Evolutionary conservation across 2,888 invertebrate genomes (phyloP), one percentile per base, ranked within the genome.

Genomic region (Dinocampus coccinellae): DNA sequence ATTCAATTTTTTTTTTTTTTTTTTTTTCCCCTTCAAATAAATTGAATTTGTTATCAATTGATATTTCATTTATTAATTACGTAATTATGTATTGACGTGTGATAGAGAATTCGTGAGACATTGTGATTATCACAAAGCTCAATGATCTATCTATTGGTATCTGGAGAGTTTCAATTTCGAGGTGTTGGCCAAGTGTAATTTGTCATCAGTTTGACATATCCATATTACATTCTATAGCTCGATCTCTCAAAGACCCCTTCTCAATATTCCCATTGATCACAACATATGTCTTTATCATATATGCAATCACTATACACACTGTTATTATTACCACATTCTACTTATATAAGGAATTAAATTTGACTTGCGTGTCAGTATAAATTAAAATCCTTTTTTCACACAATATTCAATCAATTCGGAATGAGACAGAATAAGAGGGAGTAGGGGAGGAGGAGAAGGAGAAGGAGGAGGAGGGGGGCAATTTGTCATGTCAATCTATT

Each of bases 131-230:
- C 52, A 26, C 13, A 33, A 29, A 16, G 29, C 16, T 29, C 16
- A n/a, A 29, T 33, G 52, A 53, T 33, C 33, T 33, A n/a, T n/a
- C 1, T 10, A n/a, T 10, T 20, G 36, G 65, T 20, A 65, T 55
- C 65, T 24, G 47, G 47, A 39, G 61, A 39, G 13, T 61, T 39
- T 24, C 22, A 24, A 22, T 55, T 55, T 65, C 24, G n/a, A 58
- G 65, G 47, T 65, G 61, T 63, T 57, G 20, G 66, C 36, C 55
- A 55, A 66, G 42, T 73, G 70, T 75, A 79, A 79, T 77, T 77
- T 77, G 79, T 80, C 76, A 77, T 74, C 73, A 74, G 74, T 76
- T 80, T 81, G 81, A 81, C 81, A 77, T 73, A 73, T 79, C 80
- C n/a, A n/a, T 78, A 81, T 81, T 79, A 80, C 79, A 75, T 68